These are phyloP conservation scores for Leucopsar rothschildi DNA, from an alignment of 2,113 vertebrate genomes.

Conservation along the genomic window DNA sequence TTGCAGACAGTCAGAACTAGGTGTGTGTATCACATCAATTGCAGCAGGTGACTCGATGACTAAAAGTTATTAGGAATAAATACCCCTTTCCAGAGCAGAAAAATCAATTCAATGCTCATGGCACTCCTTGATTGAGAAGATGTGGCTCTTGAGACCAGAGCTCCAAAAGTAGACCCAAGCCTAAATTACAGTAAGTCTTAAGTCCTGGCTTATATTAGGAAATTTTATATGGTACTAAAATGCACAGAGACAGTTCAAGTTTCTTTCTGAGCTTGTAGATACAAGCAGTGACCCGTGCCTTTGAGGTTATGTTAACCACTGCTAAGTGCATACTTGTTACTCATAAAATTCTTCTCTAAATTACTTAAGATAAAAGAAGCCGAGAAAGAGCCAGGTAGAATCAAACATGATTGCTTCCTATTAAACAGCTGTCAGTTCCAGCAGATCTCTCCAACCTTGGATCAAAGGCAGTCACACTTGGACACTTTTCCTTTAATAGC, in stretches of 20 bases:
- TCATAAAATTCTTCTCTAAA: background rate
- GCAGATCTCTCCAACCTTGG: background rate
- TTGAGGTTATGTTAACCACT: background rate
- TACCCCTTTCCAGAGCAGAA: background rate
- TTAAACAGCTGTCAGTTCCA: slow-evolving; percentile 36
- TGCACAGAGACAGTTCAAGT: background rate
- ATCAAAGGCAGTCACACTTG: slow-evolving; percentile 51
- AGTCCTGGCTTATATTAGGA: background rate
- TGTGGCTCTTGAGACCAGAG: background rate
- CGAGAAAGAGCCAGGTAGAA: background rate
- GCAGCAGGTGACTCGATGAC: background rate
- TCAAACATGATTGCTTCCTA: slow-evolving; percentile 9
- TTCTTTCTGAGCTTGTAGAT: background rate
- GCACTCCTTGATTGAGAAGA: background rate
- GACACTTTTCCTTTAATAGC: slow-evolving; percentile 17
- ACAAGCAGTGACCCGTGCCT: background rate
- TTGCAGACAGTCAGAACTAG: background rate
- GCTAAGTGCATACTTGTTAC: background rate
- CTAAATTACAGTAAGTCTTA: background rate
- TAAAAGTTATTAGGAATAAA: background rate
- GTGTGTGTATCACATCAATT: background rate
- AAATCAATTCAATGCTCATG: background rate
- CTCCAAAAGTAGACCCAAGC: background rate
- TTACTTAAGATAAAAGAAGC: slow-evolving; percentile 32
- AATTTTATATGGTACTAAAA: background rate